A percentile compares a stretch with the other conserved stretches of the same genome.
These are phyloP conservation scores for Carterocephalus palaemon DNA, from an alignment of 2,888 invertebrate genomes.

Conservation along the genomic window DNA sequence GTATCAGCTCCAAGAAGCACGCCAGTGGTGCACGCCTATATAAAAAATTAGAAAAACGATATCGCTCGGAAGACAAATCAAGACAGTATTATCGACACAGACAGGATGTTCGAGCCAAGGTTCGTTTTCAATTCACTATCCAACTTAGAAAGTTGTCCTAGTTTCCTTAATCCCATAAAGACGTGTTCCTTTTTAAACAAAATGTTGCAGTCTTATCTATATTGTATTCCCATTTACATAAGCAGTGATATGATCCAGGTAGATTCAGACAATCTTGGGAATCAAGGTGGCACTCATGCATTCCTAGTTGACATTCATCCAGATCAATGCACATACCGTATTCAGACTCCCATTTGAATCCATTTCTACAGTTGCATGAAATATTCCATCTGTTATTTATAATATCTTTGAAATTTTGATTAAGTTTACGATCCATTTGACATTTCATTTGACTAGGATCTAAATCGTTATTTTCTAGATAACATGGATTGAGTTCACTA, in stretches of 20 bases:
- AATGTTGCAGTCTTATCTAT: conserved; percentile 29
- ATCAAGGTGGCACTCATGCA: conserved; percentile 56
- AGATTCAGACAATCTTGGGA: conserved; percentile 79
- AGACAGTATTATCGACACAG: conserved; percentile 82
- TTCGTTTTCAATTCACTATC: conserved; percentile 40
- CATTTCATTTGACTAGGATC: conserved; percentile 37
- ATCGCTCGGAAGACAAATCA: conserved; percentile 87
- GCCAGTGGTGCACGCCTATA: conserved; percentile 80
- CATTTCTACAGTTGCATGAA: conserved; percentile 75
- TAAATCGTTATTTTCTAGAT: conserved; percentile 44
- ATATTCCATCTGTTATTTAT: conserved; percentile 80
- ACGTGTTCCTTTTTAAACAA: not conserved
- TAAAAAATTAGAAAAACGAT: conserved; percentile 88
- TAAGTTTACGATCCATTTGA: conserved; percentile 50
- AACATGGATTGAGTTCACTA: conserved; percentile 73
- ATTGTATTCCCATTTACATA: conserved; percentile 71
- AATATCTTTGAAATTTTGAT: conserved; percentile 67
- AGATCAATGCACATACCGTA: conserved; percentile 82
- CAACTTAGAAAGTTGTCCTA: not conserved
- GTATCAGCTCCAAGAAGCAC: conserved; percentile 57
- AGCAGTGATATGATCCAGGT: conserved; percentile 68
- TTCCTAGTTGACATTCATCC: conserved; percentile 74
- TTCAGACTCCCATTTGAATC: conserved; percentile 78
- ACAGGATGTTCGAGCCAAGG: conserved; percentile 89
- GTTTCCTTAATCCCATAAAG: not conserved